Evolutionary conservation across 2,113 vertebrate species (phyloP), one percentile per base, ranked within the genome.

Genomic region (Barbus barbus): DNA sequence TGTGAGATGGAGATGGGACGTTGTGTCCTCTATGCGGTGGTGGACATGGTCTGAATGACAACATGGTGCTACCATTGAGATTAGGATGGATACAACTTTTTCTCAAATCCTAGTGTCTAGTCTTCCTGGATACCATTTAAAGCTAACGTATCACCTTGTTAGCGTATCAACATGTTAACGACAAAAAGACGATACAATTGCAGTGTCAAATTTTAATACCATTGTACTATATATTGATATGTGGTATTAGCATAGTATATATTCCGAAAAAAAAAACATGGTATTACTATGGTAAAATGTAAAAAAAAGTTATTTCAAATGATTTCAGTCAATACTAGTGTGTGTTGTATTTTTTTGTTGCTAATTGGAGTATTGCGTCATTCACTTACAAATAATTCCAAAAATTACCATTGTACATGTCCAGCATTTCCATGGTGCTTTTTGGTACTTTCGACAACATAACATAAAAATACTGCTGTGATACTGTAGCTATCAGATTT

Each of bases 11-110:
- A 51, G 44, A 36, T 9, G 26, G 78, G 61, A 81, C 44, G 33
- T n/a, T 81, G 79, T 65, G 67, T 85, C 44, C 73, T 73, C 61
- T 20, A 13, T 22, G 36, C 67, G 9, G 22, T 41, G 72, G 22
- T 63, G 61, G 79, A 82, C 84, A 82, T 77, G 84, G 11, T 44
- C 41, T 56, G 84, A 65, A 85, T 85, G n/a, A 82, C 72, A 85
- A 85, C 72, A 82, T 24, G 58, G 11, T 28, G n/a, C 5, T 18
- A 9, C 44, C 44, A 74, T 48, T 26, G 44, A 74, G 41, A 8
- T 24, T 24, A n/a, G 18, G 69, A 9, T 74, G 12, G 11, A 41
- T 41, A n/a, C n/a, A n/a, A n/a, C n/a, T n/a, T n/a, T n/a, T n/a
- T n/a, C n/a, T n/a, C n/a, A n/a, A n/a, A n/a, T n/a, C n/a, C n/a